Base-by-base conservation (phyloP, 2,797 vertebrate genomes). In the Chloroceryle inda region DNA sequence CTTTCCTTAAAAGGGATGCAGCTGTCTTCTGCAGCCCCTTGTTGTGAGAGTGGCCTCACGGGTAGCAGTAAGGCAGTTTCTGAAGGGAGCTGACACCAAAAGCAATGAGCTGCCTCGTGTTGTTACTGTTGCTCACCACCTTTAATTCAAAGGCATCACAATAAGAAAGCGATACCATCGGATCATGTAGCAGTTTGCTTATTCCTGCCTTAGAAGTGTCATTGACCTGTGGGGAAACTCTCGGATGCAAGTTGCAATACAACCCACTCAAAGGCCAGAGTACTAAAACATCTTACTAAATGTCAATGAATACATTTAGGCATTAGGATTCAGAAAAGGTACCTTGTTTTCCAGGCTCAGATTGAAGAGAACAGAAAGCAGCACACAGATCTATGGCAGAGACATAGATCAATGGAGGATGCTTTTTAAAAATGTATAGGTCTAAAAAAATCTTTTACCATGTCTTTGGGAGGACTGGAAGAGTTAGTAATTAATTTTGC, bases 231-330 rank as follows among this genome's bases (percentile, higher is more conserved):
- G 77, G 58, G 61, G 63, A 88, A 91, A 56, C 87, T 20, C 3
- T 55, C 40, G 26, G 66, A 64, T 66, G 94, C 68, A 69, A 71
- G 47, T 79, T 92, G 71, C 89, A 73, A 63, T 91, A 77, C 75
- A 66, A 38, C 27, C 18, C 31, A 15, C 50, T 92, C 87, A 97
- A 98, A 98, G 96, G 97, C 95, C 95, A 97, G 77, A 85, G 88
- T 53, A 85, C 71, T 93, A 95, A 97, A 96, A 75, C 42, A 33
- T 82, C 58, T 92, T 96, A 56, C 16, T 90, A 98, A 98, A 97
- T 98, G 97, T 97, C 97, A 98, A 0, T 40, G 92, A 92, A 89
- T 92, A 72, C 84, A 94, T 96, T 89, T 95, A 90, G 86, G 80
- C 35, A 56, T 93, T 96, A 56, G 62, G 42, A 61, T 96, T 96